Base-by-base conservation (phyloP, 2,113 vertebrate species). In the Dicaeum eximium region DNA sequence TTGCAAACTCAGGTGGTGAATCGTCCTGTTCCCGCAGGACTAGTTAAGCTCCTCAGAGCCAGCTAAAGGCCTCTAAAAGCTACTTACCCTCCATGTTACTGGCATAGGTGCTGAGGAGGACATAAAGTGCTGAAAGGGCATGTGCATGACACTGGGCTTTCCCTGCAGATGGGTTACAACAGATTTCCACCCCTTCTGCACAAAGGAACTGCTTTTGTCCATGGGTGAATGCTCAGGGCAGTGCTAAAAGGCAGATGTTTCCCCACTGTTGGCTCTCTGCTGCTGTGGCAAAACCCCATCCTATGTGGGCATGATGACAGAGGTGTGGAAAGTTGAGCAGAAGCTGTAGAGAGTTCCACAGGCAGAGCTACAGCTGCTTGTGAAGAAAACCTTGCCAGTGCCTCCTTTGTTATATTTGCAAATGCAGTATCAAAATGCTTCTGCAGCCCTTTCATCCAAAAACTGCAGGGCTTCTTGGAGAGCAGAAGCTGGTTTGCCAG, bases 141-240 rank as follows among this genome's bases (percentile, higher is more conserved):
- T 1, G 4, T 57, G 10, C 2, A 6, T 66, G 65, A 38, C 13
- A 3, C 27, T 21, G 44, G 50, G 27, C 53, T 64, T 60, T 64
- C 48, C 35, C 24, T 60, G 16, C 13, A 31, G n/a, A 25, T 3
- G 11, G 6, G 14, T 79, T 70, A 51, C 50, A 47, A 27, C 7
- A 25, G 15, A 30, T 22, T 80, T 67, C 19, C 21, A 38, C 25
- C 2, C 1, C 13, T 69, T 45, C 45, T 60, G 20, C 1, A 0
- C 0, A 0, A 66, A n/a, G 24, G 22, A 48, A 21, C 6, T 0
- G 2, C 13, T 65, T 85, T 51, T 66, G 15, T 44, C n/a, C 7
- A 2, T 0, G 0, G 12, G 9, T 27, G 53, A 54, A 3, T n/a
- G 38, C 33, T 69, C 33, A 28, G 33, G 60, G 13, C 31, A 10